Percentiles rank a stretch among this genome's conserved stretches.
phyloP scores from a whole-genome alignment of 2,797 vertebrate species.

The Pseudochirops corinnae region DNA sequence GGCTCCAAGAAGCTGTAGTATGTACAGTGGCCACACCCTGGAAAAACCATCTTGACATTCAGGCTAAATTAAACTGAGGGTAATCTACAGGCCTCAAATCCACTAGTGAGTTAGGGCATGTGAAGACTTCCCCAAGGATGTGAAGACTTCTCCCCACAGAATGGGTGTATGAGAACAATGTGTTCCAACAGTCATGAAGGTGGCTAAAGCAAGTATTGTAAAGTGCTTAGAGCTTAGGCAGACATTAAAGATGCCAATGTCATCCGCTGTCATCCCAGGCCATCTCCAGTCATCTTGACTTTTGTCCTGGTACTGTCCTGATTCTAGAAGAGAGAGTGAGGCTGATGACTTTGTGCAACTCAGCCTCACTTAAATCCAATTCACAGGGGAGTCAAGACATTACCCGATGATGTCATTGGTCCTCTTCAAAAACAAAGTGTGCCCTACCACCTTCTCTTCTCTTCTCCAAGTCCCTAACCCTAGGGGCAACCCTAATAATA shows the following conservation, averaged over 20 bases:
- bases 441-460: too few species aligned
- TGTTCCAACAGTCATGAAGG: not conserved
- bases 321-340: not conserved
- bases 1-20: too few species aligned
- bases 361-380: not conserved
- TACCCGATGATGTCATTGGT: not conserved
- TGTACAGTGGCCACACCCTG: too few species aligned
- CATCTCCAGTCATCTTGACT: not conserved
- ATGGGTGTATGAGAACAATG: not conserved
- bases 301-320: not conserved
- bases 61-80: too few species aligned
- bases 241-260: not conserved
- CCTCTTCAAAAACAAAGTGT: not conserved
- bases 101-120: too few species aligned
- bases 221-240: not conserved
- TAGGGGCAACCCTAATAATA: not conserved
- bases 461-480: too few species aligned
- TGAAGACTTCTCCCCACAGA: not conserved
- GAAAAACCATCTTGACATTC: too few species aligned
- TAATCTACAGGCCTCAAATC: too few species aligned
- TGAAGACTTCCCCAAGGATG: too few species aligned
- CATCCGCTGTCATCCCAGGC: not conserved
- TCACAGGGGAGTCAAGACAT: not conserved
- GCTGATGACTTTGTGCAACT: not conserved
- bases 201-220: not conserved